Evolutionary conservation across 1,140 invertebrate genomes (phyloP).

Genomic region (Drosophila hydei): DNA sequence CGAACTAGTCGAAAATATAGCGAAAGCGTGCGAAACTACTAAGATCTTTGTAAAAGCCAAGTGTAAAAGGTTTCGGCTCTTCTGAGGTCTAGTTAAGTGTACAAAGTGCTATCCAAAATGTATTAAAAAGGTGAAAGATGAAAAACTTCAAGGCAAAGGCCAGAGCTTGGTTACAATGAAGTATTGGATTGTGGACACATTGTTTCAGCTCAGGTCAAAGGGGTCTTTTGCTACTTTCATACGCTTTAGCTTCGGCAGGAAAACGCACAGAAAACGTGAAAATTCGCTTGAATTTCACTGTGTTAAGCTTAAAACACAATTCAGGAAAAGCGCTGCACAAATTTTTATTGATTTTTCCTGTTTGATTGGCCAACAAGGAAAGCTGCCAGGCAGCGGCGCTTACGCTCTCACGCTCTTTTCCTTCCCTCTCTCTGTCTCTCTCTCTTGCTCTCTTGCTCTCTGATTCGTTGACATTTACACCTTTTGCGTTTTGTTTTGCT

Average conservation of each 20-base stretch:
- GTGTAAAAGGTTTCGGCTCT: constrained; percentile 23
- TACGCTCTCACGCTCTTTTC: constrained; percentile 15
- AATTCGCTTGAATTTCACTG: background rate
- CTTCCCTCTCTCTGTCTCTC: constrained; percentile 5
- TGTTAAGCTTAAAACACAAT: background rate
- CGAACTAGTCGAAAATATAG: constrained; percentile 28
- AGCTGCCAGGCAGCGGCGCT: constrained; percentile 32
- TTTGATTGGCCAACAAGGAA: constrained; percentile 60
- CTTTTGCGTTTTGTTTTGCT: constrained; percentile 71
- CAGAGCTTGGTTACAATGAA: background rate
- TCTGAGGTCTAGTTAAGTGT: background rate
- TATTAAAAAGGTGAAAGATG: constrained; percentile 31
- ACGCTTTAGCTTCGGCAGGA: background rate
- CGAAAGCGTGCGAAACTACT: constrained; percentile 22
- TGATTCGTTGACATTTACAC: background rate
- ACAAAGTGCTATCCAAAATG: constrained; percentile 8
- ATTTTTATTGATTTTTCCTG: constrained; percentile 76
- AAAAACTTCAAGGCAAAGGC: constrained; percentile 22
- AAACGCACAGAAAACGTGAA: background rate
- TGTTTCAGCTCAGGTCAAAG: background rate
- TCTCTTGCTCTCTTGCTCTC: constrained; percentile 27
- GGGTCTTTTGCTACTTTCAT: background rate
- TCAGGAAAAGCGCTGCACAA: constrained; percentile 19
- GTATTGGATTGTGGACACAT: background rate
- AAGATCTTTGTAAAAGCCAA: constrained; percentile 20